These are phyloP conservation scores for Athrips mouffetella DNA, from an alignment of 2,888 invertebrate species.

Conservation along the genomic window DNA sequence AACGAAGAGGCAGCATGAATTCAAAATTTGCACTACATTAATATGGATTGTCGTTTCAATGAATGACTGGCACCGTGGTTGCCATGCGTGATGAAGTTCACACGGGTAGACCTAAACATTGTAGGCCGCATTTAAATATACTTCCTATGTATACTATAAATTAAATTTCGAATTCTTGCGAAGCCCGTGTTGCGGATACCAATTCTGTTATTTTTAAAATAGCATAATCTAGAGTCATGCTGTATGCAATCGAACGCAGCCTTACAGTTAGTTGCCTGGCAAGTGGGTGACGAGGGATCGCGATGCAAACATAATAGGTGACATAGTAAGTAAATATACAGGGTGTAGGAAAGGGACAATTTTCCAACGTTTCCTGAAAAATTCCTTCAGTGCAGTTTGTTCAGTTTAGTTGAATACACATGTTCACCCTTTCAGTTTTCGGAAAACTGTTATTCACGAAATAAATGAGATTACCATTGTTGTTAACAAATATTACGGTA, in stretches of 20 bases:
- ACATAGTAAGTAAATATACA: no score
- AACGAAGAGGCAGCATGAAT: conserved; percentile 71
- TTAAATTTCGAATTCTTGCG: conserved; percentile 71
- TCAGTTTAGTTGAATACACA: no score
- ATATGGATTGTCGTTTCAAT: conserved; percentile 77
- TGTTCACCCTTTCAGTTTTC: no score
- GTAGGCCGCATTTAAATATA: conserved; percentile 75
- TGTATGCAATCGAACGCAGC: conserved; percentile 43
- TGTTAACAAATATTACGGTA: conserved; percentile 25
- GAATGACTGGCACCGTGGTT: conserved; percentile 74
- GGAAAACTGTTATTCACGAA: conserved; percentile 6
- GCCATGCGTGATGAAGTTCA: conserved; percentile 76
- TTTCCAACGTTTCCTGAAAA: no score
- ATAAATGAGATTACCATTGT: conserved; percentile 16
- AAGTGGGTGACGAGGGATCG: no score
- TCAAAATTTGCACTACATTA: conserved; percentile 77
- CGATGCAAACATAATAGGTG: no score
- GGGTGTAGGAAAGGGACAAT: no score
- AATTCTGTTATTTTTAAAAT: conserved; percentile 64
- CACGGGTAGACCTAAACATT: conserved; percentile 73
- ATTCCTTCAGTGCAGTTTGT: no score
- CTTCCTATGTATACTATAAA: conserved; percentile 76
- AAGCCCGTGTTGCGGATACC: conserved; percentile 68
- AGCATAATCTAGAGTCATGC: conserved; percentile 65
- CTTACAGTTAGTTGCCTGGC: conserved; percentile 48